A percentile compares a stretch with the other conserved stretches of the same genome.
phyloP scores from a whole-genome alignment of 2,888 invertebrate genomes.

The Leucoma salicis region DNA sequence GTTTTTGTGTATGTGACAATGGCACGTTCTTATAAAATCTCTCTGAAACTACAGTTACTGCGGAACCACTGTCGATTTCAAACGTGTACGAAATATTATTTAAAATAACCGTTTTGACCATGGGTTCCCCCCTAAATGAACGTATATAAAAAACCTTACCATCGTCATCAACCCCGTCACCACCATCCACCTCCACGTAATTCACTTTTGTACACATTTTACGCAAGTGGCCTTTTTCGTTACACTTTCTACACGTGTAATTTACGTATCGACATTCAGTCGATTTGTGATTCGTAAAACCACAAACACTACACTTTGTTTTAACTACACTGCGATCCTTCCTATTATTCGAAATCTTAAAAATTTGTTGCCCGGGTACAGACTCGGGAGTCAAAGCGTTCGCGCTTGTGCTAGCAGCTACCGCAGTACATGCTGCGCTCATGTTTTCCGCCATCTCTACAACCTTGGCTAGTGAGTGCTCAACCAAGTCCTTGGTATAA shows the following conservation, averaged over 20 bases:
- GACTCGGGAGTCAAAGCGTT: neutral
- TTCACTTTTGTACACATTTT: conserved; percentile 3
- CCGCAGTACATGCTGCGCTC: neutral
- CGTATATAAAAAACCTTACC: neutral
- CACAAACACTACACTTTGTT: conserved; percentile 3
- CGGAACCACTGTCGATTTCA: neutral
- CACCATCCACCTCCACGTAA: neutral
- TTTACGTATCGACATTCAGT: neutral
- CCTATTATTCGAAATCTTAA: conserved; percentile 4
- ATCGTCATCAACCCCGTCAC: neutral
- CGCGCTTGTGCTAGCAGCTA: neutral
- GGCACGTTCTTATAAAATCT: neutral
- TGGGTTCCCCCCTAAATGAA: conserved; percentile 2
- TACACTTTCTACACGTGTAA: conserved; percentile 1
- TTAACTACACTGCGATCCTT: neutral
- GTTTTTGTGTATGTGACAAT: neutral
- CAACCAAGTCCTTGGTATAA: neutral
- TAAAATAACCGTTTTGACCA: neutral
- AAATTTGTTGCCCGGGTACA: neutral
- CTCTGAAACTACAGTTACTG: conserved; percentile 1
- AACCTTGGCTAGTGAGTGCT: too few relatives aligned
- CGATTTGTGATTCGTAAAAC: neutral
- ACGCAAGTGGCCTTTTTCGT: conserved; percentile 3
- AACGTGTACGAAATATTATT: neutral
- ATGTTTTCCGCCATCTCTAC: neutral